These are phyloP conservation scores for Montipora sp. DNA, from an alignment of 64 coral and sea anemone genomes.

Conservation along the genomic window DNA sequence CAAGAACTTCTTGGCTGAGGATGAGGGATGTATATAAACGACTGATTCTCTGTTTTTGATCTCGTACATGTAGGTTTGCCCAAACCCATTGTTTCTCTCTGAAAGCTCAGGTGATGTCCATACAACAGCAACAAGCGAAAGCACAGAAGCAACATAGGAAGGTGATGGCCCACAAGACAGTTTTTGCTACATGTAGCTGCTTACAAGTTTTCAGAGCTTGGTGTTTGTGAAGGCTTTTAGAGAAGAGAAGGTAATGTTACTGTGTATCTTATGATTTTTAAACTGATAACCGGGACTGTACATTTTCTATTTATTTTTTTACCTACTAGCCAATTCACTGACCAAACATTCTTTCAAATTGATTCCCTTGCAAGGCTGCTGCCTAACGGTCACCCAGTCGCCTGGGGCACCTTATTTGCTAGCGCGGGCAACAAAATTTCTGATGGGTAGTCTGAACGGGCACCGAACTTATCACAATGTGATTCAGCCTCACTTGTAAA, in stretches of 20 bases:
- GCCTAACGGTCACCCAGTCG: too few relatives aligned
- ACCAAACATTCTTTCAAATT: too few relatives aligned
- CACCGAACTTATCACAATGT: too few relatives aligned
- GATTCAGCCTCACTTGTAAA: too few relatives aligned
- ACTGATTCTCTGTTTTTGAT: background rate
- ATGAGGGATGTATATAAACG: background rate
- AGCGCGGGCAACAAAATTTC: too few relatives aligned
- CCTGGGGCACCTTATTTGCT: too few relatives aligned
- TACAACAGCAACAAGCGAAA: constrained; percentile 42
- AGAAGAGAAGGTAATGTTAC: constrained; percentile 80
- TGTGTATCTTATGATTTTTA: too few relatives aligned
- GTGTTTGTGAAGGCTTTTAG: constrained; percentile 88
- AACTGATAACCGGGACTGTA: too few relatives aligned
- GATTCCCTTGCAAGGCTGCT: too few relatives aligned
- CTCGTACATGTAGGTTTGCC: constrained; percentile 32
- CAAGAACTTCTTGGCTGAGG: background rate
- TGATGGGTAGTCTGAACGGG: too few relatives aligned
- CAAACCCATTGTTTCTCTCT: constrained; percentile 47
- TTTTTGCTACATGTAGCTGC: constrained; percentile 45
- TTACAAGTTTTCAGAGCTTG: constrained; percentile 88
- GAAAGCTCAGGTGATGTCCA: constrained; percentile 16
- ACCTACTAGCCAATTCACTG: too few relatives aligned
- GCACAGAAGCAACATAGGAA: constrained; percentile 26
- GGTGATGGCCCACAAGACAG: constrained; percentile 14
- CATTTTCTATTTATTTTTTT: too few relatives aligned